These are phyloP conservation scores for Oryzias javanicus DNA, from an alignment of 2,113 vertebrate genomes.

Conservation along the genomic window DNA sequence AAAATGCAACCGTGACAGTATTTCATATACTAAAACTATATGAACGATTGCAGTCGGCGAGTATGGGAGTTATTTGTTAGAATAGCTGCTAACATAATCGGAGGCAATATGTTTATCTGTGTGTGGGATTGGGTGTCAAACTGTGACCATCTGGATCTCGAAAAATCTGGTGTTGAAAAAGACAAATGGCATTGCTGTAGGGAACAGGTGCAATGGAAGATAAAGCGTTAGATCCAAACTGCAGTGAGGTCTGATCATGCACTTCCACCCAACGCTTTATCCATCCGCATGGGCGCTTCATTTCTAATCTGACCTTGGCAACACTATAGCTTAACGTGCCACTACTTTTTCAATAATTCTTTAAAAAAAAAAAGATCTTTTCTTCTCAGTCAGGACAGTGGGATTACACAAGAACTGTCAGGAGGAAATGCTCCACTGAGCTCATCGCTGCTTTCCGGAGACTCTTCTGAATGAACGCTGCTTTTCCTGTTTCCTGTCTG, in stretches of 20 bases:
- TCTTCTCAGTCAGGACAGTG: slow-evolving; percentile 22
- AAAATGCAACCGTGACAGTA: not conserved
- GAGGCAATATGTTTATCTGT: slow-evolving; percentile 29
- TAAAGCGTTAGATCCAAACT: slow-evolving; percentile 38
- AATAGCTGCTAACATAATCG: slow-evolving; percentile 21
- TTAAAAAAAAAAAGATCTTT: not conserved
- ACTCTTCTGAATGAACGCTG: slow-evolving; percentile 50
- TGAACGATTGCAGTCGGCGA: not conserved
- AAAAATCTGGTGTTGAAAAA: slow-evolving; percentile 47
- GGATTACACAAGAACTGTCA: slow-evolving; percentile 18
- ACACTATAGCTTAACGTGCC: not conserved
- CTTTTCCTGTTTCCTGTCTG: slow-evolving; percentile 66
- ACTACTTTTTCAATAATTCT: not conserved
- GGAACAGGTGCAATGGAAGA: slow-evolving; percentile 54
- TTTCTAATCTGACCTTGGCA: slow-evolving; percentile 18
- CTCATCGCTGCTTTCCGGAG: slow-evolving; percentile 29
- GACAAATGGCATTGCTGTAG: slow-evolving; percentile 36
- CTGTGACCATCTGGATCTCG: slow-evolving; percentile 65
- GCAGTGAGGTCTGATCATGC: slow-evolving; percentile 29
- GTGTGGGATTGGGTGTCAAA: slow-evolving; percentile 46
- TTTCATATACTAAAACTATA: not conserved
- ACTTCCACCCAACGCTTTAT: slow-evolving; percentile 26
- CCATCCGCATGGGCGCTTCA: slow-evolving; percentile 27
- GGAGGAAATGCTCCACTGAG: slow-evolving; percentile 51
- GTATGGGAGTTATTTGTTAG: slow-evolving; percentile 7